phyloP scores from a whole-genome alignment of 2,797 vertebrate genomes.

The Anabacerthia variegaticeps region DNA sequence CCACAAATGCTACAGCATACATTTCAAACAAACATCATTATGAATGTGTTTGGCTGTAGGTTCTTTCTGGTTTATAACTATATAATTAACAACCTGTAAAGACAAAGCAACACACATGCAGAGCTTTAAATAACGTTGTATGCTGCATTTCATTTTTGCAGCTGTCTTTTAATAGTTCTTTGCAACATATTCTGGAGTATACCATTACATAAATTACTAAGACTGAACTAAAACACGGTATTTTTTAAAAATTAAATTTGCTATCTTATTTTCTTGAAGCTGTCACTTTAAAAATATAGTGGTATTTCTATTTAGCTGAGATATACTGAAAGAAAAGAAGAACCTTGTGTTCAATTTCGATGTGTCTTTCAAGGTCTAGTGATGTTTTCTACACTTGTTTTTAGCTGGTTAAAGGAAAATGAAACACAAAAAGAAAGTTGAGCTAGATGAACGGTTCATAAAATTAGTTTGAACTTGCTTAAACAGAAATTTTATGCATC shows the following conservation, averaged over 20 bases:
- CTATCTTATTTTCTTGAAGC: conserved; percentile 24
- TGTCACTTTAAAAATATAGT: conserved; percentile 45
- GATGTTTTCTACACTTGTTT: conserved; percentile 59
- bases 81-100: background rate
- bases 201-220: background rate
- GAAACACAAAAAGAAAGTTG: conserved; percentile 52
- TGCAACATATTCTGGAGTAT: background rate
- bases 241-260: conserved; percentile 23
- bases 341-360: conserved; percentile 33
- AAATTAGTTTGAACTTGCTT: conserved; percentile 67
- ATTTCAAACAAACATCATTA: background rate
- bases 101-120: background rate
- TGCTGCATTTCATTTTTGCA: background rate
- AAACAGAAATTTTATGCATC: conserved; percentile 56
- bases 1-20: background rate
- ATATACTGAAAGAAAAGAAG: conserved; percentile 11
- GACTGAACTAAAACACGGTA: background rate
- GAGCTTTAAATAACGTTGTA: background rate
- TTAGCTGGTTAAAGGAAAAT: conserved; percentile 49
- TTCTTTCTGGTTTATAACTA: background rate
- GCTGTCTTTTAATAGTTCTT: background rate
- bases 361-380: conserved; percentile 66
- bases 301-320: conserved; percentile 44
- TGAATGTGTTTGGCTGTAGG: background rate
- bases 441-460: conserved; percentile 50